Conservation (phyloP, 1,140 invertebrate species). For the Antheraea pernyi region DNA sequence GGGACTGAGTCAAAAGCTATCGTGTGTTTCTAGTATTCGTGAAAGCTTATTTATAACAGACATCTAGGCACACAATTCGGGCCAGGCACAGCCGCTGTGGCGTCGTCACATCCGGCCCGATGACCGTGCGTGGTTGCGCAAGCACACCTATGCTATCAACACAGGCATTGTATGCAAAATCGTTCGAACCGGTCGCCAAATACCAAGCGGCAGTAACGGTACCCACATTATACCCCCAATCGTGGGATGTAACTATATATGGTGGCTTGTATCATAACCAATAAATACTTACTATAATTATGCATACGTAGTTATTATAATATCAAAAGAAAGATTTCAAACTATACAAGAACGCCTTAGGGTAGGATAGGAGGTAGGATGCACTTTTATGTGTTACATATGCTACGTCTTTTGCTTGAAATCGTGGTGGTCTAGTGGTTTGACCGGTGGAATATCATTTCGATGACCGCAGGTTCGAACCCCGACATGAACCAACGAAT, state of each 20-base stretch:
- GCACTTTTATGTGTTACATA: no score
- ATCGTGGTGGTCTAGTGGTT: no score
- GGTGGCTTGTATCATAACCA: no score
- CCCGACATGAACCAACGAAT: no score
- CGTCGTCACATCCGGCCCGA: conserved; percentile 63
- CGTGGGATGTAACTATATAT: conserved; percentile 15
- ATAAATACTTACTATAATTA: no score
- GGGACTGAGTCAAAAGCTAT: background rate
- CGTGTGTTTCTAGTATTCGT: background rate
- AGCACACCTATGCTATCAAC: conserved; percentile 37
- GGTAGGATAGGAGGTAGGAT: no score
- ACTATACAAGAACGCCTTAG: no score
- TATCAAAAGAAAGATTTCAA: no score
- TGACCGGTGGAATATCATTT: no score
- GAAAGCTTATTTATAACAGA: conserved; percentile 41
- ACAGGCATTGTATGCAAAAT: conserved; percentile 76
- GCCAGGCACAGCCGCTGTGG: conserved; percentile 31
- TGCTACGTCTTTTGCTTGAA: no score
- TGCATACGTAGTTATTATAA: no score
- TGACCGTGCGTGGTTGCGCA: conserved; percentile 53
- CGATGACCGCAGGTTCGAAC: no score
- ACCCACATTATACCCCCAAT: conserved; percentile 18
- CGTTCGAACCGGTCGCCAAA: conserved; percentile 45
- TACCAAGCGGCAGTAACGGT: conserved; percentile 54
- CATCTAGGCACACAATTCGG: conserved; percentile 55